Evolutionary conservation across 2,113 vertebrate species (phyloP).

Genomic region (Podiceps cristatus): DNA sequence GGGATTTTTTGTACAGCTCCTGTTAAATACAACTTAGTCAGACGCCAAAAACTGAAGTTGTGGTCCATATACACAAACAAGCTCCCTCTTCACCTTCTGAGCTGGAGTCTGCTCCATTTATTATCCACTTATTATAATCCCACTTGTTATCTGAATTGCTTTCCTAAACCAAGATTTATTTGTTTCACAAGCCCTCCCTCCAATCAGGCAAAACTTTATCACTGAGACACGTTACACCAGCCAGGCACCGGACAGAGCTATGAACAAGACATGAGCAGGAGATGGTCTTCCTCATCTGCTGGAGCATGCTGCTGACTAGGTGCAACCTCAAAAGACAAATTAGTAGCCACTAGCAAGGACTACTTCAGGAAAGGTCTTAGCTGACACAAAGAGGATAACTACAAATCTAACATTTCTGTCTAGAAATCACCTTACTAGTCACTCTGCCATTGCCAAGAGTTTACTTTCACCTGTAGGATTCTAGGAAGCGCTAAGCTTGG

Average conservation of each 20-base stretch:
- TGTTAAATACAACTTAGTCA: conserved; percentile 59
- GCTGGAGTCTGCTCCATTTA: neutral
- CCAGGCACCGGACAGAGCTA: neutral
- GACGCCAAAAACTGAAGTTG: neutral
- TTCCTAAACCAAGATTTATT: neutral
- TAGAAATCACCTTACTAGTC: neutral
- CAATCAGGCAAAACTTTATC: neutral
- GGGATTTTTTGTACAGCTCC: conserved; percentile 86
- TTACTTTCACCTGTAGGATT: neutral
- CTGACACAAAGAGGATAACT: neutral
- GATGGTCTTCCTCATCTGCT: neutral
- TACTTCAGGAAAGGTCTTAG: neutral
- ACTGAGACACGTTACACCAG: fast-evolving
- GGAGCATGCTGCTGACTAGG: neutral
- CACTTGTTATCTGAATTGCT: neutral
- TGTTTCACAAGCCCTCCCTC: neutral
- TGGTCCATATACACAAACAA: neutral
- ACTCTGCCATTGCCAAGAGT: neutral
- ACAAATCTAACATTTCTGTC: neutral
- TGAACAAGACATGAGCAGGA: neutral
- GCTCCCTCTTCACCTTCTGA: neutral
- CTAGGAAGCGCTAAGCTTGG: neutral
- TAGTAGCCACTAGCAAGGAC: neutral
- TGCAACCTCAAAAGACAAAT: neutral
- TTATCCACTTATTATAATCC: neutral